A percentile compares a stretch with the other conserved stretches of the same genome.
These are phyloP conservation scores for Pseudois nayaur DNA, from an alignment of 2,113 vertebrate species.

Conservation along the genomic window DNA sequence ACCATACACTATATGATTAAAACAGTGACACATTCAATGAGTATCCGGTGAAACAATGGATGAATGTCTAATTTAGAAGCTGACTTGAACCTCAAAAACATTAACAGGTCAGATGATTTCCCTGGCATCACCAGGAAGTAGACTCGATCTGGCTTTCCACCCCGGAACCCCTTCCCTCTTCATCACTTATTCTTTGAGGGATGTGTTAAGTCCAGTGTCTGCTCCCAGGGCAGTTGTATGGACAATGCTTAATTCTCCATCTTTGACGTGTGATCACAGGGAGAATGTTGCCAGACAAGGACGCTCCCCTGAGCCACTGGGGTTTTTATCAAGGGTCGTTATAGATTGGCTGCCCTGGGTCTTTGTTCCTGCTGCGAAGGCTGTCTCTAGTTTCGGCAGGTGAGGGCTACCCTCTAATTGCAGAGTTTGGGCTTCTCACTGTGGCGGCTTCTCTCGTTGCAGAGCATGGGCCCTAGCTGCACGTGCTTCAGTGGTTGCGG, in stretches of 20 bases:
- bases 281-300: not conserved
- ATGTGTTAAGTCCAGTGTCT: not conserved
- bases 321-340: not conserved
- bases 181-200: not conserved
- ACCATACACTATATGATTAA: not conserved
- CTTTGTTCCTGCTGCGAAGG: not conserved
- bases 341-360: not conserved
- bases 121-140: not conserved
- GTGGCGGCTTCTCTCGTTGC: not conserved
- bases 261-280: not conserved
- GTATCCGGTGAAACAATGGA: not conserved
- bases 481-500: fast-evolving
- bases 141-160: not conserved
- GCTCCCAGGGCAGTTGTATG: not conserved
- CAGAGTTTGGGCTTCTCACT: not conserved
- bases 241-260: not conserved
- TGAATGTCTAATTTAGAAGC: not conserved
- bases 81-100: not conserved
- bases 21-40: not conserved
- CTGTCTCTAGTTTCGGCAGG: not conserved
- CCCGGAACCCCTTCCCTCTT: not conserved
- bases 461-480: not conserved
- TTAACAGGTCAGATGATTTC: not conserved
- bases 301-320: not conserved
- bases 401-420: not conserved